Base-by-base conservation (phyloP, 1,140 invertebrate species). In the Psilanteris sp. region DNA sequence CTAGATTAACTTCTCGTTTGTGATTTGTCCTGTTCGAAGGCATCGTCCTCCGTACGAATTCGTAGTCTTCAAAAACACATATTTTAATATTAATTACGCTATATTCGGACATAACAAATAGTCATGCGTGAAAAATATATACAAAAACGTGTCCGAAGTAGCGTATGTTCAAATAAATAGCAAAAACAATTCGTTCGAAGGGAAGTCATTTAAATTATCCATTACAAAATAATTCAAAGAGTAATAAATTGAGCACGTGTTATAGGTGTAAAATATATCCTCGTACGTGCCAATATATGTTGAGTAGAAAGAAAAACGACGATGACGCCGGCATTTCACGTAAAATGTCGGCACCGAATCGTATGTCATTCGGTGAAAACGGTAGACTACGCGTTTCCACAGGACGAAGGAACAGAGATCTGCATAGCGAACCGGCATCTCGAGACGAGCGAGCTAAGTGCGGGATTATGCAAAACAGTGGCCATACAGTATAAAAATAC, bases 401-500 rank as follows among this genome's bases (percentile, higher is more conserved):
- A 77, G 74, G 68, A 71, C 64, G 67, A 62, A 68, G 78, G 48
- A 80, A 68, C 61, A 80, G 78, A 81, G 83, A 87, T 85, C 83
- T 86, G 83, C 83, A 85, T 85, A 85, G 83, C 81, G 76, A 81
- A 80, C 71, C 78, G 78, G 84, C 84, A 86, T 86, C 84, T 85
- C 84, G 81, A 82, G 83, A 85, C 81, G 85, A 85, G 80, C 84
- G 86, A 88, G 86, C 87, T 89, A 89, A 89, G 87, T 89, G 87
- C 86, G 79, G 87, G 87, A 89, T 89, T 89, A 89, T 89, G 87
- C 87, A 89, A 89, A 89, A 81, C 84, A 89, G 84, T 81, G 87
- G 84, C 87, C 87, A 88, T 89, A 88, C 86, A 89, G 85, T 88
- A 89, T 88, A 89, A 89, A 89, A 89, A 88, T 89, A 89, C 87